phyloP scores from a whole-genome alignment of 2,113 vertebrate genomes.

The Mesoclemmys tuberculata region DNA sequence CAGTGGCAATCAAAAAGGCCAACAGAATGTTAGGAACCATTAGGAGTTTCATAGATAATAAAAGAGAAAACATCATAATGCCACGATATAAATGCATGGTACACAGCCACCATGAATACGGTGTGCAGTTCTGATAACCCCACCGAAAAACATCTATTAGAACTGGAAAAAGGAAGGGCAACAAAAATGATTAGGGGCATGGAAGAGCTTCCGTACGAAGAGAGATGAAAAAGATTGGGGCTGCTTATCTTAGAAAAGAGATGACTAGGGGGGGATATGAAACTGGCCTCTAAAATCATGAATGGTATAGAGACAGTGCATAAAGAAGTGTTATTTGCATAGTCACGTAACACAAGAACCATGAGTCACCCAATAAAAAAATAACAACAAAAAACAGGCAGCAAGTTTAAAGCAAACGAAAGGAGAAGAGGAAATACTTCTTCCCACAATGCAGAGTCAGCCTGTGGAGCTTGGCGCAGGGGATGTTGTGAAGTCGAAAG shows the following conservation, averaged over 20 bases:
- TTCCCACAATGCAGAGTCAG: not conserved
- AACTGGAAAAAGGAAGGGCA: not conserved
- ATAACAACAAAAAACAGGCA: not conserved
- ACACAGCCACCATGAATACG: not conserved
- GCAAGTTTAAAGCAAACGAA: not conserved
- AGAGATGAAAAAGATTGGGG: not conserved
- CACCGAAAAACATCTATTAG: not conserved
- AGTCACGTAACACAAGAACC: not conserved
- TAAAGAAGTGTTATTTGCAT: not conserved
- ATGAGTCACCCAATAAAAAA: not conserved
- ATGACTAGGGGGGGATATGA: not conserved
- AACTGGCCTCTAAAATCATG: not conserved
- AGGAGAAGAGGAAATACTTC: not conserved
- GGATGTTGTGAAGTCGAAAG: not conserved
- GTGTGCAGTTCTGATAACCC: not conserved
- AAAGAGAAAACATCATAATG: not conserved
- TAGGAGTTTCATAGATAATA: not conserved
- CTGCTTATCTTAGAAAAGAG: not conserved
- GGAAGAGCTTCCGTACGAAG: not conserved
- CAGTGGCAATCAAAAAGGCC: not conserved
- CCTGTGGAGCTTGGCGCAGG: not conserved
- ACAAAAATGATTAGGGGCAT: not conserved
- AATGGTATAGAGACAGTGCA: not conserved
- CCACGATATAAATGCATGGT: not conserved
- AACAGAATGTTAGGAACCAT: not conserved